phyloP scores from a whole-genome alignment of 2,113 vertebrate genomes.

The Macquaria ambigua region DNA sequence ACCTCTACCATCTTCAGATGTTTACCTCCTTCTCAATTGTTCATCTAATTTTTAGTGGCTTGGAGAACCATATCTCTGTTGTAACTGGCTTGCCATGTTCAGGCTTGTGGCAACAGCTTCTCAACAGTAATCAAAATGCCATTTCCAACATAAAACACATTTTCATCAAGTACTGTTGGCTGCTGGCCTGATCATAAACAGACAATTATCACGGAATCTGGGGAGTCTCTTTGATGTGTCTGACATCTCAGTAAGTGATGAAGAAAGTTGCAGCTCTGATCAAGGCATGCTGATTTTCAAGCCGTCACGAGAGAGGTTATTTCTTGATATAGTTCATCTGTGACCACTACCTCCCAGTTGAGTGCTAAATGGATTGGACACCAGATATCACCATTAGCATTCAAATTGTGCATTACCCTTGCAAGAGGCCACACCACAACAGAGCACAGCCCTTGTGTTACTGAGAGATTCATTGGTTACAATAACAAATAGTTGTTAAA shows the following conservation, averaged over 20 bases:
- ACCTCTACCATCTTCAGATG: background rate
- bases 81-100: background rate
- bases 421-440: slow-evolving; percentile 12
- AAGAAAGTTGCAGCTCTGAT: slow-evolving; percentile 55
- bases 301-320: slow-evolving; percentile 17
- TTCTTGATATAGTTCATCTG: slow-evolving; percentile 53
- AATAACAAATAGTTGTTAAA: slow-evolving; percentile 47
- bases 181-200: slow-evolving; percentile 46
- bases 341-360: slow-evolving; percentile 39
- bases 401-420: slow-evolving; percentile 33
- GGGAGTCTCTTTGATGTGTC: slow-evolving; percentile 49
- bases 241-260: slow-evolving; percentile 54
- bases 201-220: slow-evolving; percentile 37
- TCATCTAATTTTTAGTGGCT: too few species aligned
- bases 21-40: background rate
- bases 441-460: slow-evolving; percentile 2
- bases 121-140: slow-evolving; percentile 17
- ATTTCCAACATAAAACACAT: slow-evolving; percentile 6
- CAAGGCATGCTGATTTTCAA: slow-evolving; percentile 38
- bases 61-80: background rate
- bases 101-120: background rate
- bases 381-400: slow-evolving; percentile 51
- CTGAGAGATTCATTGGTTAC: slow-evolving; percentile 42
- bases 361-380: slow-evolving; percentile 60
- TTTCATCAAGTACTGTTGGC: slow-evolving; percentile 28